A percentile compares a stretch with the other conserved stretches of the same genome.
Conservation (phyloP, 2,113 vertebrate species). For the Desmodus rotundus region DNA sequence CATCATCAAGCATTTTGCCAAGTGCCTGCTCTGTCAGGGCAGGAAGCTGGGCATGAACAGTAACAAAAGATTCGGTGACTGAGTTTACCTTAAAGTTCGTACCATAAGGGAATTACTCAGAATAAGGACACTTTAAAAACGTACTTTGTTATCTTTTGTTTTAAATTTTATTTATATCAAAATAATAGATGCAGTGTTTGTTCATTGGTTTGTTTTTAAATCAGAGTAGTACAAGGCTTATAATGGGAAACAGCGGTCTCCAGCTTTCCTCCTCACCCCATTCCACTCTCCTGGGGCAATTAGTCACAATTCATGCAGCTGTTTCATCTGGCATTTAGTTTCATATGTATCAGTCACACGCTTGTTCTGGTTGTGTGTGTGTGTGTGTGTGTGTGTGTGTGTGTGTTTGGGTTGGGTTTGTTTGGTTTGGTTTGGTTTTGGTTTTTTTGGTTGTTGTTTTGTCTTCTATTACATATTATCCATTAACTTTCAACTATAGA, state of each 20-base stretch:
- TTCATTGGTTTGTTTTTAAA: background rate
- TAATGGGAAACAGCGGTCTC: background rate
- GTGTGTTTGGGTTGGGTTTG: too few relatives aligned
- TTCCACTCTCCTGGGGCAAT: background rate
- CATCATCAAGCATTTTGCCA: background rate
- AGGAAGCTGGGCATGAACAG: background rate
- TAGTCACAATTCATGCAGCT: background rate
- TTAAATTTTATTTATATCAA: constrained; percentile 22
- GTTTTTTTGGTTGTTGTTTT: background rate
- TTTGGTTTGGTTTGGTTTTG: too few relatives aligned
- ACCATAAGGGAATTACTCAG: background rate
- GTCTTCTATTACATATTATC: background rate
- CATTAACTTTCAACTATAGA: background rate
- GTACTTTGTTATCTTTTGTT: background rate
- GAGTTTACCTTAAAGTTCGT: background rate
- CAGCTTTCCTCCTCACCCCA: background rate
- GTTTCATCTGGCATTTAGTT: background rate
- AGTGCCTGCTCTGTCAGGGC: background rate
- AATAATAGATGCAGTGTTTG: background rate
- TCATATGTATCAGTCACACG: background rate
- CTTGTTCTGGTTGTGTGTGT: background rate
- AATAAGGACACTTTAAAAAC: background rate
- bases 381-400: too few relatives aligned
- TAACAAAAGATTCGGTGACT: background rate
- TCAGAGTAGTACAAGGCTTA: background rate